Evolutionary conservation across 1,140 invertebrate genomes (phyloP).

Genomic region (Trachymyrmex septentrionalis): DNA sequence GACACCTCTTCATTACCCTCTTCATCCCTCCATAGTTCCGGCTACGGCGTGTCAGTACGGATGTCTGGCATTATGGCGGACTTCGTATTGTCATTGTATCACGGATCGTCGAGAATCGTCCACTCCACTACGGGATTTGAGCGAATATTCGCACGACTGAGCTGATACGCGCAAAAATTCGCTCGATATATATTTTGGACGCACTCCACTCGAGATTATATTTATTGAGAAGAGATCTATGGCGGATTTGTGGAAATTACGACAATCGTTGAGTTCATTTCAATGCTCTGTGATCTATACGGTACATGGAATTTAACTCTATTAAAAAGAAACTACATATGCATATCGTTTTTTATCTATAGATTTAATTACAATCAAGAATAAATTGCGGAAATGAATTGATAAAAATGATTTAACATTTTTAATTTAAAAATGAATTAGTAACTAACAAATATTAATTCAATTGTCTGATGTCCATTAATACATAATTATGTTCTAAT

Average conservation of each 20-base stretch:
- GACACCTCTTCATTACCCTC: conserved; percentile 86
- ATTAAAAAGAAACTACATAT: neutral
- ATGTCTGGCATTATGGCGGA: conserved; percentile 69
- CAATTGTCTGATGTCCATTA: neutral
- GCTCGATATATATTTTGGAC: conserved; percentile 27
- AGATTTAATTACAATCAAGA: neutral
- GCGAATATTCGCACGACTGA: conserved; percentile 69
- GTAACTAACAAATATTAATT: neutral
- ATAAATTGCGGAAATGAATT: neutral
- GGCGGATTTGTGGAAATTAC: conserved; percentile 31
- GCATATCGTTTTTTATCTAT: conserved; percentile 19
- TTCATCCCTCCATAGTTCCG: conserved; percentile 76
- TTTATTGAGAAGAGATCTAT: conserved; percentile 45
- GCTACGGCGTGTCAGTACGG: conserved; percentile 70
- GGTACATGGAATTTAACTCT: neutral
- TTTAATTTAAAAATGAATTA: neutral
- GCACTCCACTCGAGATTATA: conserved; percentile 18
- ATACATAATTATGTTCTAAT: neutral
- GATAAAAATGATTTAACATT: conserved; percentile 2
- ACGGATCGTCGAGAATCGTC: conserved; percentile 70
- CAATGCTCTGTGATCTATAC: neutral
- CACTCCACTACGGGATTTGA: conserved; percentile 65
- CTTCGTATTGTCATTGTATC: conserved; percentile 73
- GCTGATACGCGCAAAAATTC: conserved; percentile 70
- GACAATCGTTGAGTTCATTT: conserved; percentile 27